Base-by-base conservation (phyloP, 2,113 vertebrate species). In the Aix galericulata region DNA sequence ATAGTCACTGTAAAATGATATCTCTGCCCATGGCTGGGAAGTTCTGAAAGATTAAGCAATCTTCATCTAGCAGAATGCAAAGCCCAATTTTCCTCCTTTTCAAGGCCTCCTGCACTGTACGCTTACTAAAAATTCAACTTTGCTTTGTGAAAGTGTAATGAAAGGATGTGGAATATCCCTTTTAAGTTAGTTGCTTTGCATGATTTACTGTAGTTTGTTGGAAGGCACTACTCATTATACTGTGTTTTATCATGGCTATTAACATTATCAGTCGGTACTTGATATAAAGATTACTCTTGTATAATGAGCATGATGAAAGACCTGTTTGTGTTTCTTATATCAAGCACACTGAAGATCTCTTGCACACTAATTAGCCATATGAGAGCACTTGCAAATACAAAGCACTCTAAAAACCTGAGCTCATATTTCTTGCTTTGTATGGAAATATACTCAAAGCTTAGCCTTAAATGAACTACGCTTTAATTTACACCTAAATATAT, bases 31-130 rank as follows among this genome's bases (percentile, higher is more conserved):
- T 88, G 90, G 59, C 86, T 83, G 80, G 94, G 78, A 81, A 92
- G 87, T 96, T 96, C 94, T 91, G 56, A 95, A 95, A 97, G 96
- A 97, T 97, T 94, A 97, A 93, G 85, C 72, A 93, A 79, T 89
- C 90, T 93, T 94, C 89, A 58, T 6, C 81, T 42, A 63, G 56
- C 84, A 75, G 80, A 91, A 82, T 88, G n/a, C 64, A 58, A 56
- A 86, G 53, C 40, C 89, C 38, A 36, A 34, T 94, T 88, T 92
- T 87, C 86, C 83, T 92, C 32, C 87, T 91, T 86, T 88, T 46
- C 55, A 66, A 95, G 72, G 46, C 53, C 32, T 93, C 62, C 67
- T 95, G 80, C 71, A 67, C 36, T 80, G 55, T 12, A 69, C 6
- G 5, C 29, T 90, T 20, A 44, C 32, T 59, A 31, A 89, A 97